These are phyloP conservation scores for Drosophila testacea DNA, from an alignment of 2,888 invertebrate species.

Conservation along the genomic window DNA sequence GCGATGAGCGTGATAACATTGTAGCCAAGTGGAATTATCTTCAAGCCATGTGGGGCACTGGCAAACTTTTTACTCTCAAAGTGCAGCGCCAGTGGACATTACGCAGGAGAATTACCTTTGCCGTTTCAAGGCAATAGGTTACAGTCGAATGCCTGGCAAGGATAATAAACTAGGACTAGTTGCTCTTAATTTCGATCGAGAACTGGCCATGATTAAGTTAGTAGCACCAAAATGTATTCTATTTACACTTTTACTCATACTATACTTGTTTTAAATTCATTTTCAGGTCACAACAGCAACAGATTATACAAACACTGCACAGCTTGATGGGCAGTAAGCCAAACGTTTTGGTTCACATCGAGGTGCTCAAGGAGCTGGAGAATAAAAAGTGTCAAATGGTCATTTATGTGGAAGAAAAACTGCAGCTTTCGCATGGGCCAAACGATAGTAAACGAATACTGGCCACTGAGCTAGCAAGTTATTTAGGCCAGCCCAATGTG, in stretches of 20 bases:
- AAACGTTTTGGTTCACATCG: constrained; percentile 91
- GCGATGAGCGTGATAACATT: constrained; percentile 97
- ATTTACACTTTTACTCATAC: no score
- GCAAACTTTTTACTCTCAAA: constrained; percentile 91
- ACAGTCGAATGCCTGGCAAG: constrained; percentile 93
- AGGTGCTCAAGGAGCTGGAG: constrained; percentile 91
- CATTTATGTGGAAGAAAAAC: constrained; percentile 90
- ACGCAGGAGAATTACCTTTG: constrained; percentile 96
- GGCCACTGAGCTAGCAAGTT: constrained; percentile 90
- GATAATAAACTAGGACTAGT: constrained; percentile 97
- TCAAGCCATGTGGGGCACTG: constrained; percentile 88
- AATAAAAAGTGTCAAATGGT: constrained; percentile 92
- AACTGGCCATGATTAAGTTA: constrained; percentile 92
- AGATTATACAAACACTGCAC: constrained; percentile 88
- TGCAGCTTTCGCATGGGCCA: constrained; percentile 86
- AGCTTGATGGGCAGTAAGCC: constrained; percentile 93
- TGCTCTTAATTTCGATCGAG: constrained; percentile 92
- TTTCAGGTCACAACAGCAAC: constrained; percentile 89
- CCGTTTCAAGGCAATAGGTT: constrained; percentile 97
- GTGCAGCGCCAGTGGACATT: constrained; percentile 91
- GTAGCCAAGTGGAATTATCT: constrained; percentile 97
- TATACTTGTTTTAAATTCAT: background rate
- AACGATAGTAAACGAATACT: constrained; percentile 89
- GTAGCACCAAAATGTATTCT: constrained; percentile 42
- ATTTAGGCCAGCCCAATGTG: constrained; percentile 89